phyloP scores from a whole-genome alignment of 2,113 vertebrate species.

The Cyanistes caeruleus region DNA sequence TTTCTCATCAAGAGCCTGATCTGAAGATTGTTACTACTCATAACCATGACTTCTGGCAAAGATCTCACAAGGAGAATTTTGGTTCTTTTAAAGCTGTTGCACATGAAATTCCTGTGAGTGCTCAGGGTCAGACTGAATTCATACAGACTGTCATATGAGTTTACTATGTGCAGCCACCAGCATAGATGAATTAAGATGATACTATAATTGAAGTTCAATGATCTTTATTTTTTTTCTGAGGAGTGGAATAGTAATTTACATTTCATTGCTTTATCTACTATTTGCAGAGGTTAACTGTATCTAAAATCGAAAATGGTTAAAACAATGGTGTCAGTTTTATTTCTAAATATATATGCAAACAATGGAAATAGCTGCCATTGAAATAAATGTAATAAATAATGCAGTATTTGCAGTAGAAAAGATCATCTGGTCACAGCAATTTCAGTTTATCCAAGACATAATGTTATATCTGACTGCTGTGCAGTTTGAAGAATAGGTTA shows the following conservation, averaged over 20 bases:
- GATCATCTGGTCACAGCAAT: background rate
- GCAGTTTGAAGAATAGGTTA: background rate
- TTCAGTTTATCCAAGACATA: background rate
- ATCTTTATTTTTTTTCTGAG: background rate
- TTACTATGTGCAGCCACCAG: background rate
- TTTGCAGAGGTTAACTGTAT: background rate
- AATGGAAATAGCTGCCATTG: background rate
- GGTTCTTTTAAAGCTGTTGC: background rate
- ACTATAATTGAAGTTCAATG: background rate
- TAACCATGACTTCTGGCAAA: background rate
- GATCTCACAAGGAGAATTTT: background rate
- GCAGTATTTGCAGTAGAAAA: background rate
- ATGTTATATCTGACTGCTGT: background rate
- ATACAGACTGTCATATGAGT: fast-evolving
- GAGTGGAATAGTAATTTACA: background rate
- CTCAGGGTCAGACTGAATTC: background rate
- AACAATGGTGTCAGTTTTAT: background rate
- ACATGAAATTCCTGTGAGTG: background rate
- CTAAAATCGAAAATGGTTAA: background rate
- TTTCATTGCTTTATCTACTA: background rate
- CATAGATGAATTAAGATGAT: background rate
- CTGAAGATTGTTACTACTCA: background rate
- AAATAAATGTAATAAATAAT: background rate
- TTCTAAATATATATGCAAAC: background rate
- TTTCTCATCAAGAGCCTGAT: too few species aligned